phyloP scores from a whole-genome alignment of 1,140 invertebrate genomes.

The Coptotermes formosanus region DNA sequence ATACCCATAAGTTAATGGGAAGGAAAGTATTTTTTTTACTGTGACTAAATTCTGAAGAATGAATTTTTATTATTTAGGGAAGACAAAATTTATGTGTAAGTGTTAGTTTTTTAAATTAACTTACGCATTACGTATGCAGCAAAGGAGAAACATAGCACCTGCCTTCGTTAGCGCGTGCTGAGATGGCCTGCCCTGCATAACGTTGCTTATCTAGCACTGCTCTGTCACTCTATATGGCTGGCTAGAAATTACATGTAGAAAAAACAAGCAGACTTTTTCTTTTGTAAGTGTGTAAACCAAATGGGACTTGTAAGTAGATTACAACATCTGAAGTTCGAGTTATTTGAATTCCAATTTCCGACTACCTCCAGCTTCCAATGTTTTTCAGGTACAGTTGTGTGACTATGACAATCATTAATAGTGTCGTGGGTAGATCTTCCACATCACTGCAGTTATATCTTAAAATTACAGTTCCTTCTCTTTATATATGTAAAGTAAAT shows the following conservation, averaged over 20 bases:
- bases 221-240: neutral
- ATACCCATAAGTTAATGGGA: too few species aligned
- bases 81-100: too few species aligned
- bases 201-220: neutral
- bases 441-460: neutral
- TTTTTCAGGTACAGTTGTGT: neutral
- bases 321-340: too few species aligned
- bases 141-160: neutral
- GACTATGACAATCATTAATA: neutral
- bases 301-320: neutral
- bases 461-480: too few species aligned
- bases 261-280: neutral
- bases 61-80: too few species aligned
- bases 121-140: neutral
- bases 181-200: too few species aligned
- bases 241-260: too few species aligned
- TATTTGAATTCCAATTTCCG: too few species aligned
- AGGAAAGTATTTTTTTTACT: too few species aligned
- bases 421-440: neutral
- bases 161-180: neutral
- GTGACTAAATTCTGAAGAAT: too few species aligned
- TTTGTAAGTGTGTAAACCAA: neutral
- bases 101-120: neutral
- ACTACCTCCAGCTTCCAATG: neutral
- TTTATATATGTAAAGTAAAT: too few species aligned